Conservation (phyloP, 2,797 vertebrate species). For the Sebastes steindachneri region DNA sequence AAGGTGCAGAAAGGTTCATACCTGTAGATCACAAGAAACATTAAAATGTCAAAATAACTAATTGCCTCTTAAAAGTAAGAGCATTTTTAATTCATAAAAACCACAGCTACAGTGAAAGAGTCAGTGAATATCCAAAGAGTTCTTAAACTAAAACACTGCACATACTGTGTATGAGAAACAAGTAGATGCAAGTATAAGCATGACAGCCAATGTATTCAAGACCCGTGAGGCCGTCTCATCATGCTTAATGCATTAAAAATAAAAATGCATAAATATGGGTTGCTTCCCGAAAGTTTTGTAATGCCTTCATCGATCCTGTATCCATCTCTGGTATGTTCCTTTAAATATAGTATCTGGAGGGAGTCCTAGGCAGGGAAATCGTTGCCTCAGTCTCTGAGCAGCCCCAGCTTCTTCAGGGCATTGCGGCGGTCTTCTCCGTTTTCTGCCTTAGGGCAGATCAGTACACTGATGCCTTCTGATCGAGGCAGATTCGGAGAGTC, state of each 20-base stretch:
- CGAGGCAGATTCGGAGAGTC: slow-evolving; percentile 79
- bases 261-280: slow-evolving; percentile 27
- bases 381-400: slow-evolving; percentile 86
- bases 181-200: neutral
- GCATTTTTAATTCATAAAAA: slow-evolving; percentile 55
- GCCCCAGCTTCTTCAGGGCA: slow-evolving; percentile 91
- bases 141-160: slow-evolving; percentile 4
- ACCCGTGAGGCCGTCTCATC: slow-evolving; percentile 6
- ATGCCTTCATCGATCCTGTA: neutral
- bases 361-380: neutral
- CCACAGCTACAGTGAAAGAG: neutral
- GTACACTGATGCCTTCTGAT: slow-evolving; percentile 88
- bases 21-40: neutral
- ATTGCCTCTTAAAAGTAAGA: slow-evolving; percentile 2
- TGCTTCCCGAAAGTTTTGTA: slow-evolving; percentile 26
- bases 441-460: slow-evolving; percentile 86
- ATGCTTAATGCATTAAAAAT: slow-evolving; percentile 4
- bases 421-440: slow-evolving; percentile 82
- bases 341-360: neutral
- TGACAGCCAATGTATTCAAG: slow-evolving; percentile 1
- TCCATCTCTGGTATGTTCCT: neutral
- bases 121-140: neutral
- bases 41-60: slow-evolving; percentile 8
- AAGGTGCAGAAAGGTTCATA: neutral
- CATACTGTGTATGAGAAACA: slow-evolving; percentile 16